Evolutionary conservation across 2,888 invertebrate species (phyloP), one percentile per base, ranked within the genome.

Genomic region (Drosophila longiperda): DNA sequence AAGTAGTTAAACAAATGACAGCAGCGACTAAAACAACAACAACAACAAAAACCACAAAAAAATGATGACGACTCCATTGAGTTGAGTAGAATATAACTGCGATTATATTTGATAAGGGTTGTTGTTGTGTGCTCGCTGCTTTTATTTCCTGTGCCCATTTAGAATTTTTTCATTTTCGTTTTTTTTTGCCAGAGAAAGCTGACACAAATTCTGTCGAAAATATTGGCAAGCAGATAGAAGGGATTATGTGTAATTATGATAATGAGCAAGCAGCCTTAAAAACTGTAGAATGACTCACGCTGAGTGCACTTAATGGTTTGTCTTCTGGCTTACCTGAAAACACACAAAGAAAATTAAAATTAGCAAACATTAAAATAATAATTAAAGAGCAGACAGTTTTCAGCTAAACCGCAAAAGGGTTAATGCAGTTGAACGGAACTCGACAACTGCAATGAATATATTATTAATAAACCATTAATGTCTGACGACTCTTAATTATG

Each of bases 51-150:
- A 26, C 23, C 20, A 40, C 29, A 29, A 29, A 29, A 57, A 57
- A 64, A 80, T 64, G 59, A 80, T 74, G 86, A 82, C 76, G 76
- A 82, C 75, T 81, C 71, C 70, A 82, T 87, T 87, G 36, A 65
- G 74, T 81, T 61, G 63, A 77, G 62, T 73, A 69, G 65, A 64
- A 78, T 63, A 54, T 63, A 57, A 68, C 33, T 62, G 64, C 64
- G 80, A 84, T 84, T 78, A 73, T 68, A 45, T 57, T 67, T 60
- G 82, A 83, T 80, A 83, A 84, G 87, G 68, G 66, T 72, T 68
- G 63, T 64, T 61, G 36, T 67, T 58, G 62, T 59, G 33, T 63
- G 53, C 12, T 48, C 61, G 38, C 42, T 64, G 50, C 50, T 45
- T 53, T 42, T 58, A 49, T 52, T 63, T 67, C 29, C 66, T 40